These are phyloP conservation scores for Drosophila kanapiae DNA, from an alignment of 1,140 invertebrate genomes.

Conservation along the genomic window DNA sequence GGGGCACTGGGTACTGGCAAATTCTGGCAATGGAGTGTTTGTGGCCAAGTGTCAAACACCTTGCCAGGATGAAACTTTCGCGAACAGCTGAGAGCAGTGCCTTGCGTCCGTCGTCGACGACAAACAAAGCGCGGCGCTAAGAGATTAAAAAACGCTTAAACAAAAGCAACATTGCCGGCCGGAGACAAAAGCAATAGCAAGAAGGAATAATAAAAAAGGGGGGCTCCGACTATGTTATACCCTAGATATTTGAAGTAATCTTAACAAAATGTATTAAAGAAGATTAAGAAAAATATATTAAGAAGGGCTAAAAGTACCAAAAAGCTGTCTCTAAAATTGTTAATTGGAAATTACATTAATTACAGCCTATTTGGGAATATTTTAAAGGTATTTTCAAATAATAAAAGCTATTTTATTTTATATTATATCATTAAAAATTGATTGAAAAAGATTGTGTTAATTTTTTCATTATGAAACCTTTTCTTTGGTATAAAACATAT, in stretches of 20 bases:
- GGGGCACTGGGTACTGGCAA: neutral
- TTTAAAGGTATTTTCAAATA: too few species aligned
- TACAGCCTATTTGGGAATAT: too few species aligned
- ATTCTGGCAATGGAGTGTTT: constrained; percentile 12
- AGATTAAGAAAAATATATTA: neutral
- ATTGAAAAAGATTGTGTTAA: too few species aligned
- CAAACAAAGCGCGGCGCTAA: constrained; percentile 62
- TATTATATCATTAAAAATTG: too few species aligned
- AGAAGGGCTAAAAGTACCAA: neutral
- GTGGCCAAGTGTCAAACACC: constrained; percentile 74
- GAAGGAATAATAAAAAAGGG: neutral
- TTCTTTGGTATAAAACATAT: too few species aligned
- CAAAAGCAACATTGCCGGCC: constrained; percentile 27
- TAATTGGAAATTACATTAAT: too few species aligned
- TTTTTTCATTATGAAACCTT: too few species aligned
- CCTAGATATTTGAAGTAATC: neutral
- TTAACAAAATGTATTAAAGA: neutral
- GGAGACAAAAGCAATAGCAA: neutral
- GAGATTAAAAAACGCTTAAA: constrained; percentile 62
- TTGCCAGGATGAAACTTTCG: constrained; percentile 15
- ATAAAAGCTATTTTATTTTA: too few species aligned
- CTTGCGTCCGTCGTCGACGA: constrained; percentile 2
- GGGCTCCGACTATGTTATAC: neutral
- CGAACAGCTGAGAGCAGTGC: constrained; percentile 64
- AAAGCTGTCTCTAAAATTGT: neutral